phyloP scores from a whole-genome alignment of 2,797 vertebrate species.

The Sebastolobus altivelis region DNA sequence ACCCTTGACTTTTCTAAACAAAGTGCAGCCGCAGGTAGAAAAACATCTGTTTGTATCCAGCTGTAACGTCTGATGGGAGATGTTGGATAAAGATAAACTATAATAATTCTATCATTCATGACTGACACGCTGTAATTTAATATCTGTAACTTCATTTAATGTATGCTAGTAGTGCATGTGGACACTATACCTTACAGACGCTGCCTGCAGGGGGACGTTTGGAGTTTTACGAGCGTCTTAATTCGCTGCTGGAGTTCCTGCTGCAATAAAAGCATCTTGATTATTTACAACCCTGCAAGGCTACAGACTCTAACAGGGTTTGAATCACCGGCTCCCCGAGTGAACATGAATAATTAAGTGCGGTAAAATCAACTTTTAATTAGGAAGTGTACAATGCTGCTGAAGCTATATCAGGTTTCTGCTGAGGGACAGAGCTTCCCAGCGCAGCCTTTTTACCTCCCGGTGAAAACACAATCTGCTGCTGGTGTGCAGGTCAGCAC shows the following conservation, averaged over 20 bases:
- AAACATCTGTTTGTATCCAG: neutral
- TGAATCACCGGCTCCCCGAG: conserved; percentile 16
- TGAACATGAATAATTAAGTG: neutral
- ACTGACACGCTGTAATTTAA: conserved; percentile 1
- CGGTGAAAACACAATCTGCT: neutral
- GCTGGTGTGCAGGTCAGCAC: conserved; percentile 5
- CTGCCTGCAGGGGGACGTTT: neutral
- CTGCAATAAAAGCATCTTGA: conserved; percentile 12
- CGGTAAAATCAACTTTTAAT: conserved; percentile 44
- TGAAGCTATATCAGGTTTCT: neutral
- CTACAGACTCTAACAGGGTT: neutral
- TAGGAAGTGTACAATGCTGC: neutral
- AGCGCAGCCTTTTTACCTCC: neutral
- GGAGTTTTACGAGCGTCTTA: neutral
- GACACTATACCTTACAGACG: neutral
- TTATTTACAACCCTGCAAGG: conserved; percentile 17
- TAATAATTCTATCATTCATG: neutral
- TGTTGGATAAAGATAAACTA: neutral
- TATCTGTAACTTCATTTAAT: neutral
- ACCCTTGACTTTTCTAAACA: conserved; percentile 27
- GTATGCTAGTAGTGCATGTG: neutral
- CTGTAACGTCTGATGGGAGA: conserved; percentile 3
- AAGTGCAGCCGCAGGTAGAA: conserved; percentile 1
- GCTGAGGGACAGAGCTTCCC: neutral
- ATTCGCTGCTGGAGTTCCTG: neutral